Base-by-base conservation (phyloP, 2,113 vertebrate genomes). In the Alectura lathami region DNA sequence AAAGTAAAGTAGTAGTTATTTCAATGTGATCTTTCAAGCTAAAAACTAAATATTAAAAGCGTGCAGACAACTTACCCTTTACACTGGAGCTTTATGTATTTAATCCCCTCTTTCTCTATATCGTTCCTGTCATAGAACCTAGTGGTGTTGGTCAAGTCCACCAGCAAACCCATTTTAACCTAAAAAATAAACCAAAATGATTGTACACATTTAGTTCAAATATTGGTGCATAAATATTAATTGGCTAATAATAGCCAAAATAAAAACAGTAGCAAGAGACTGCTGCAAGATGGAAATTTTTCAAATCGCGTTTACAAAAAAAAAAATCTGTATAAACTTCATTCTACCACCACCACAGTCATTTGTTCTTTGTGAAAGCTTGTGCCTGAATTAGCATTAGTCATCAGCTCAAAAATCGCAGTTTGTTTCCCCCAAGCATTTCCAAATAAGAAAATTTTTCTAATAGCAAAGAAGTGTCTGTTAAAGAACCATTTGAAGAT, bases 111-210 rank as follows among this genome's bases (percentile, higher is more conserved):
- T 97, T 99, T 99, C 96, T 99, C 99, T 89, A 99, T 99, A 92
- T 99, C 99, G 22, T 97, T 98, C 83, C 98, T 98, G 47, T 99
- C 99, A 96, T 99, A 99, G 95, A 99, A 99, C 90, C 99, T 98
- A 60, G 98, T 98, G 18, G 99, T 99, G 97, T 99, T 99, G 22
- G 99, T 99, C 97, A 99, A 97, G 93, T 99, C 99, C 69, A 99
- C 96, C 84, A 99, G 98, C 92, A 99, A 98, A 89, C 99, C 98
- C 99, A 99, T 99, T 97, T 99, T 99, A 83, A 99, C 99, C 99
- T 99, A 83, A 53, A 7, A 5, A 36, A 73, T 81, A 24, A 14
- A n/a, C n/a, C n/a, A n/a, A 67, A 20, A 3, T 7, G 38, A 68
- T 47, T 9, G 45, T 79, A 10, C 5, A 82, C 15, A 40, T 26